Conservation (phyloP, 92 coral and sea anemone species). For the Bergia puertoricense region DNA sequence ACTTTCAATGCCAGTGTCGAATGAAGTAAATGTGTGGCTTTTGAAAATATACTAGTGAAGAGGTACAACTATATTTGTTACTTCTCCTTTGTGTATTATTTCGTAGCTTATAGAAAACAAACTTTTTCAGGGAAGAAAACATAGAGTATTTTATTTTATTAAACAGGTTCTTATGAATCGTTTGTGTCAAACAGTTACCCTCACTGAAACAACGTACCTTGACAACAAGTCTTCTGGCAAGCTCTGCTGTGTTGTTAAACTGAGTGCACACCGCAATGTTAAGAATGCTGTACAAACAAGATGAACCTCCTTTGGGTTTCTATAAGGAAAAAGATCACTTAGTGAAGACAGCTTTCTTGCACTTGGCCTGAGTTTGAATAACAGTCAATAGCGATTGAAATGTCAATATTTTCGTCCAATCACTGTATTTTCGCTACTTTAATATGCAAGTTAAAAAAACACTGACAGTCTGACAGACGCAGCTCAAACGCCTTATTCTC, state of each 20-base stretch:
- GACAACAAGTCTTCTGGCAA: constrained; percentile 53
- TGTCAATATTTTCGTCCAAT: too few relatives aligned
- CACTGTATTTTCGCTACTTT: too few relatives aligned
- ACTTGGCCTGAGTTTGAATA: neutral
- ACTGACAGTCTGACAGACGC: too few relatives aligned
- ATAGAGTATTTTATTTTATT: neutral
- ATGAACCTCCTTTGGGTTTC: constrained; percentile 72
- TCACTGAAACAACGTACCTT: constrained; percentile 52
- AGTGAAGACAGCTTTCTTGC: neutral
- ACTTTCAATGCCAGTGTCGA: too few relatives aligned
- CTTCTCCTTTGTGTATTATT: neutral
- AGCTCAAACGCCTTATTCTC: too few relatives aligned
- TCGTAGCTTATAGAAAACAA: neutral
- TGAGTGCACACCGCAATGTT: constrained; percentile 48
- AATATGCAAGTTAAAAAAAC: too few relatives aligned
- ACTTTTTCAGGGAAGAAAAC: neutral
- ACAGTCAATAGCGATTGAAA: too few relatives aligned
- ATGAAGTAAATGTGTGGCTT: too few relatives aligned
- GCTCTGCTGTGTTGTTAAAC: constrained; percentile 24
- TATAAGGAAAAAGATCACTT: neutral
- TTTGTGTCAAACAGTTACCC: neutral
- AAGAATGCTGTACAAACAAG: constrained; percentile 66
- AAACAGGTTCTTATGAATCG: neutral
- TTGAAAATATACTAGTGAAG: too few relatives aligned
- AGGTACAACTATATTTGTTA: neutral